Percentiles rank a stretch among this genome's conserved stretches.
Conservation (phyloP, 2,888 invertebrate species). For the Drosophila picticornis region DNA sequence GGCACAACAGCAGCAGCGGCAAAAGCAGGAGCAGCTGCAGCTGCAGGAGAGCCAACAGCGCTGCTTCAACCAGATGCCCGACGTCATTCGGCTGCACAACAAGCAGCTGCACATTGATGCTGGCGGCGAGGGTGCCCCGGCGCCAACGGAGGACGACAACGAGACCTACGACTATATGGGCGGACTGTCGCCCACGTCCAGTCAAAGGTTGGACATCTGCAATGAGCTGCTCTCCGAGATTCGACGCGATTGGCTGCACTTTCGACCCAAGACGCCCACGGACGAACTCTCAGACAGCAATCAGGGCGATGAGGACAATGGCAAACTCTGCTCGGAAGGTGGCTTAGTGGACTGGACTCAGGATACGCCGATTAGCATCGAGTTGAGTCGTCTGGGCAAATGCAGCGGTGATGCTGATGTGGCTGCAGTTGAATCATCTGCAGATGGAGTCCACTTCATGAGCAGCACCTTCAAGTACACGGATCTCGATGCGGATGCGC, state of each 20-base stretch:
- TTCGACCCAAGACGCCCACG: slow-evolving; percentile 84
- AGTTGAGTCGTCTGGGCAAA: slow-evolving; percentile 79
- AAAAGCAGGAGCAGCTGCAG: slow-evolving; percentile 40
- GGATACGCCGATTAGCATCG: slow-evolving; percentile 83
- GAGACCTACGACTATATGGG: slow-evolving; percentile 69
- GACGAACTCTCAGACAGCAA: slow-evolving; percentile 69
- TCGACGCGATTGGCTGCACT: slow-evolving; percentile 84
- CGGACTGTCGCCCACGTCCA: slow-evolving; percentile 80
- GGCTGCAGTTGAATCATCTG: background rate
- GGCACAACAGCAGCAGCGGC: slow-evolving; percentile 62
- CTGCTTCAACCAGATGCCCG: slow-evolving; percentile 76
- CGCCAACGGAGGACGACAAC: slow-evolving; percentile 46
- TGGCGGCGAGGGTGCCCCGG: slow-evolving; percentile 8
- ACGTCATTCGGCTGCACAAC: slow-evolving; percentile 78
- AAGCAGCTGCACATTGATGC: slow-evolving; percentile 58
- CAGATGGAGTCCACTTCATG: slow-evolving; percentile 70
- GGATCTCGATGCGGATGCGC: slow-evolving; percentile 83
- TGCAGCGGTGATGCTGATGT: slow-evolving; percentile 15
- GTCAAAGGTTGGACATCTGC: slow-evolving; percentile 82
- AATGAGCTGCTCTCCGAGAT: slow-evolving; percentile 84
- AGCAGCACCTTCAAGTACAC: slow-evolving; percentile 82
- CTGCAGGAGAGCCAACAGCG: slow-evolving; percentile 45
- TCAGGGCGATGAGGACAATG: slow-evolving; percentile 36
- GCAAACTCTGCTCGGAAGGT: slow-evolving; percentile 46
- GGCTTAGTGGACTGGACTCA: slow-evolving; percentile 82